A percentile compares a stretch with the other conserved stretches of the same genome.
These are phyloP conservation scores for Acrocephalus arundinaceus DNA, from an alignment of 2,113 vertebrate genomes.

Conservation along the genomic window DNA sequence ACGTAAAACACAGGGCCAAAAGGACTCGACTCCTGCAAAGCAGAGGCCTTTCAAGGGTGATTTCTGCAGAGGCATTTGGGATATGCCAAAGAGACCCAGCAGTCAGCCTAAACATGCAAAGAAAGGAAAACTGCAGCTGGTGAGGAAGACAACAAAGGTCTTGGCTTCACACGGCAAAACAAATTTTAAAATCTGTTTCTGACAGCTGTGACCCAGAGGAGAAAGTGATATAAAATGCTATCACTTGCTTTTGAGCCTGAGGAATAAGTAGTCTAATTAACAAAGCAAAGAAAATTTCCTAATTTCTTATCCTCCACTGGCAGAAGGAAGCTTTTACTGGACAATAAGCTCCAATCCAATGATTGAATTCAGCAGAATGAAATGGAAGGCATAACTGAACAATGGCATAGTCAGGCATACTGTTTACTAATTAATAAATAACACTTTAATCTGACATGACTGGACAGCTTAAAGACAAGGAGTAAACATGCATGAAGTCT, in stretches of 20 bases:
- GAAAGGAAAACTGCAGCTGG: not conserved
- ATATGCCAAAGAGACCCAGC: not conserved
- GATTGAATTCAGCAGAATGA: not conserved
- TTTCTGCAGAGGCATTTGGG: not conserved
- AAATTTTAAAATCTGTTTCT: not conserved
- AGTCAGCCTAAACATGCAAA: not conserved
- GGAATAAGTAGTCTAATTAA: not conserved
- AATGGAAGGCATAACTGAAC: not conserved
- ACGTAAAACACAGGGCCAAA: not conserved
- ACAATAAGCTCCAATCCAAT: not conserved
- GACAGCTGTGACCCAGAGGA: not conserved
- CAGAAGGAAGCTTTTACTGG: not conserved
- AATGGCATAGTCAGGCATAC: not conserved
- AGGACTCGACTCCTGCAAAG: not conserved
- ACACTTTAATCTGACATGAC: not conserved
- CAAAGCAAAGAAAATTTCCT: not conserved
- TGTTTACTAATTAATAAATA: slow-evolving; percentile 24
- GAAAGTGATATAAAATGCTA: not conserved
- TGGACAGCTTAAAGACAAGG: not conserved
- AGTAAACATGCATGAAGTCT: not conserved
- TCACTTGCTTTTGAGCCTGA: not conserved
- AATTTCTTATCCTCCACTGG: not conserved
- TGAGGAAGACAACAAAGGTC: not conserved
- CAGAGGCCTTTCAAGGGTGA: not conserved
- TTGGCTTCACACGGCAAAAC: not conserved